These are phyloP conservation scores for Lasius platythorax DNA, from an alignment of 2,888 invertebrate genomes.

Conservation along the genomic window DNA sequence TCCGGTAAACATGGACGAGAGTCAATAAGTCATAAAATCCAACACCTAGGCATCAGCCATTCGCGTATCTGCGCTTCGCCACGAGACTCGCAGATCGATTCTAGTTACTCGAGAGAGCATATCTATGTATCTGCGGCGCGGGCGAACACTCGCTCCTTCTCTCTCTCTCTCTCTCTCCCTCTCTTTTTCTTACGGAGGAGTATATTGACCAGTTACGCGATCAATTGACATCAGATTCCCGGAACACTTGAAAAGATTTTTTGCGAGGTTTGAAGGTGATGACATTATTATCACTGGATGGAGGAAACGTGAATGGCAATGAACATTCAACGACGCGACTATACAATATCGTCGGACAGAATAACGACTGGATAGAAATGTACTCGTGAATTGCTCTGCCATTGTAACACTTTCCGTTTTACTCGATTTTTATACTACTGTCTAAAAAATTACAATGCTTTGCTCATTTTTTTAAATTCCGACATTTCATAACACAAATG, in stretches of 20 bases:
- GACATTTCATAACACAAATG: constrained; percentile 19
- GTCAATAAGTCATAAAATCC: constrained; percentile 84
- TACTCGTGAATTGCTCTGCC: constrained; percentile 6
- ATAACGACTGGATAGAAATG: background rate
- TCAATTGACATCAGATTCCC: constrained; percentile 44
- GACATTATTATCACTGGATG: background rate
- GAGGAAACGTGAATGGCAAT: background rate
- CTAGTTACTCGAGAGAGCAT: constrained; percentile 51
- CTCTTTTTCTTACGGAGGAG: background rate
- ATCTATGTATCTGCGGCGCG: constrained; percentile 39
- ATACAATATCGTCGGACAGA: background rate
- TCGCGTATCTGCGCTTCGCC: constrained; percentile 66
- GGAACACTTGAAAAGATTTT: constrained; percentile 35
- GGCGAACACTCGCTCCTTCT: background rate
- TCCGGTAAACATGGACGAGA: constrained; percentile 82
- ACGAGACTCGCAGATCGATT: constrained; percentile 63
- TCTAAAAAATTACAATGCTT: constrained; percentile 20
- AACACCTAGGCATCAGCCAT: constrained; percentile 75
- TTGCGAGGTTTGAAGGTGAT: constrained; percentile 15
- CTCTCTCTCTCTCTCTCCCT: background rate
- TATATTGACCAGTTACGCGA: constrained; percentile 29
- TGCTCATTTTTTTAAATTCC: background rate
- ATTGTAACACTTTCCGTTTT: background rate
- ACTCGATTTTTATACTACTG: background rate
- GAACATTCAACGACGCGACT: background rate